Conservation (phyloP, 2,888 invertebrate genomes). For the Cheilosia scutellata region DNA sequence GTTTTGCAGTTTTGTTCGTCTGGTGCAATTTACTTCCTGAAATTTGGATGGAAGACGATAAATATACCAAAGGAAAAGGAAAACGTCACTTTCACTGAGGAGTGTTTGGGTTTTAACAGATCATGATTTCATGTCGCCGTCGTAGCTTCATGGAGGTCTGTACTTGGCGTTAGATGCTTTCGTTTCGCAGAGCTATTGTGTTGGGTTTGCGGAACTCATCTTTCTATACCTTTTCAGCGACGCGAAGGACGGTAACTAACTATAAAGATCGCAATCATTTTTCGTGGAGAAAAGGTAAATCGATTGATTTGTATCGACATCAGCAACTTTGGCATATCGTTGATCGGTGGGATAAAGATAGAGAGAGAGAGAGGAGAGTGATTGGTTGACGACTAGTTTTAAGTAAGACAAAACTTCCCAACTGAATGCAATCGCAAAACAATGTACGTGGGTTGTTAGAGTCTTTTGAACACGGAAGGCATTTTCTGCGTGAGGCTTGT, state of each 20-base stretch:
- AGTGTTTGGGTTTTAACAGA: constrained; percentile 41
- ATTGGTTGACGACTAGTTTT: background rate
- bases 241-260: constrained; percentile 17
- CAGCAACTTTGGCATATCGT: constrained; percentile 8
- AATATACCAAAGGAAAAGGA: constrained; percentile 10
- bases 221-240: background rate
- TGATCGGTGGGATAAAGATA: constrained; percentile 24
- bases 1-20: constrained; percentile 13
- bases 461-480: background rate
- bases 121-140: constrained; percentile 50
- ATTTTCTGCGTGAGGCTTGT: background rate
- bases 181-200: constrained; percentile 36
- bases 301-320: constrained; percentile 50
- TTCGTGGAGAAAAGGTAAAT: constrained; percentile 34
- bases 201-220: constrained; percentile 41
- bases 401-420: background rate
- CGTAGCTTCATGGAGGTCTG: constrained; percentile 38
- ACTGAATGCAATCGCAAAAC: background rate
- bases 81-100: constrained; percentile 65
- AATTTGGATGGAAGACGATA: constrained; percentile 27
- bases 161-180: constrained; percentile 13
- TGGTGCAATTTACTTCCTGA: constrained; percentile 56
- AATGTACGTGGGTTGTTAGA: background rate
- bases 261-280: constrained; percentile 50
- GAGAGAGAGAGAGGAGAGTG: constrained; percentile 2